Evolutionary conservation across 2,113 vertebrate species (phyloP).

Genomic region (Sceloporus tristichus): DNA sequence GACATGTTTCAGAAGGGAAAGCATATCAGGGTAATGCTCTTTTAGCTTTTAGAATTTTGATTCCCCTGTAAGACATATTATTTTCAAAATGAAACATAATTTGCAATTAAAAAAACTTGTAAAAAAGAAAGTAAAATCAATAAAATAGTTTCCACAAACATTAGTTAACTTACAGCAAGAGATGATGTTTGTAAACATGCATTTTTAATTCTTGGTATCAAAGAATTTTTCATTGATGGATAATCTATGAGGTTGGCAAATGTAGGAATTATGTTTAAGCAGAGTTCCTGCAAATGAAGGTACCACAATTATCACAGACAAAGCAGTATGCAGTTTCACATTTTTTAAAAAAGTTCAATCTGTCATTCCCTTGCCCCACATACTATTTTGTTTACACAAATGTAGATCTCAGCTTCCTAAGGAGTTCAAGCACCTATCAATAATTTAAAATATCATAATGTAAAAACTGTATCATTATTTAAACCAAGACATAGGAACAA

Average conservation of each 20-base stretch:
- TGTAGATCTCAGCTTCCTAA: background rate
- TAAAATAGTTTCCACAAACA: constrained; percentile 15
- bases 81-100: background rate
- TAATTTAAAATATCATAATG: background rate
- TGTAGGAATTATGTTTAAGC: constrained; percentile 97
- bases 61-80: background rate
- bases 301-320: background rate
- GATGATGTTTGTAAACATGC: constrained; percentile 97
- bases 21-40: background rate
- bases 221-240: constrained; percentile 98
- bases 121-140: background rate
- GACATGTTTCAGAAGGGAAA: background rate
- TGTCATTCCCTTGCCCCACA: background rate
- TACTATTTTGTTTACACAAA: background rate
- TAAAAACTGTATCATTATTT: background rate
- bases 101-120: background rate
- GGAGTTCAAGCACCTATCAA: background rate
- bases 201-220: constrained; percentile 96
- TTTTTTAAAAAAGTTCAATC: background rate
- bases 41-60: background rate
- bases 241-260: constrained; percentile 99
- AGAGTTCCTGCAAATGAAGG: constrained; percentile 89
- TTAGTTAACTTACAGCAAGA: constrained; percentile 89
- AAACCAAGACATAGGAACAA: too few relatives aligned
- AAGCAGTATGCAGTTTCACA: background rate